Conservation (phyloP, 2,797 vertebrate species). For the Eutrigla gurnardus region DNA sequence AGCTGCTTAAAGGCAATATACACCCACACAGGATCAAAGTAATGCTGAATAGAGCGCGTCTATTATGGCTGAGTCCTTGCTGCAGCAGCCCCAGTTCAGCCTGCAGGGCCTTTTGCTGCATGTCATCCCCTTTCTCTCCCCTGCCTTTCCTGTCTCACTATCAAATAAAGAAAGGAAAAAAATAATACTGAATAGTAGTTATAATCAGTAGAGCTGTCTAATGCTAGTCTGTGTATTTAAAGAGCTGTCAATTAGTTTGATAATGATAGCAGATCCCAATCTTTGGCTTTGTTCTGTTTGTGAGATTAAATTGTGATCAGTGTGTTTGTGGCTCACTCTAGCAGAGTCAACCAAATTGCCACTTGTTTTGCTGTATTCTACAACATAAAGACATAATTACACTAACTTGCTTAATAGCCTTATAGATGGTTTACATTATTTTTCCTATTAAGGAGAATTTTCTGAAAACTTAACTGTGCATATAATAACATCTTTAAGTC, state of each 20-base stretch:
- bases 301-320: not conserved
- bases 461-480: not conserved
- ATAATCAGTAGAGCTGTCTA: not conserved
- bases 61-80: not conserved
- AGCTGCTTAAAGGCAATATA: not conserved
- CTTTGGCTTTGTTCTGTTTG: not conserved
- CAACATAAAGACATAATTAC: not conserved
- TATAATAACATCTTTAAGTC: not conserved
- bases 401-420: not conserved
- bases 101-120: no score
- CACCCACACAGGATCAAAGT: constrained; percentile 14
- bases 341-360: not conserved
- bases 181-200: no score
- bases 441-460: not conserved
- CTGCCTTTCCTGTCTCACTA: no score
- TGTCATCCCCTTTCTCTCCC: no score
- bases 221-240: not conserved
- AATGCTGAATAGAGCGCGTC: not conserved
- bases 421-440: not conserved
- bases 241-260: not conserved
- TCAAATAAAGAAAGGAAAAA: no score
- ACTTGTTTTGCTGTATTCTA: not conserved
- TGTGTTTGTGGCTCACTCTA: not conserved
- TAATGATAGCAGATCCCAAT: not conserved
- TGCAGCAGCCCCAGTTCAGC: not conserved